These are phyloP conservation scores for Dicranocentrus wangi DNA, from an alignment of 2,888 invertebrate genomes.

Conservation along the genomic window DNA sequence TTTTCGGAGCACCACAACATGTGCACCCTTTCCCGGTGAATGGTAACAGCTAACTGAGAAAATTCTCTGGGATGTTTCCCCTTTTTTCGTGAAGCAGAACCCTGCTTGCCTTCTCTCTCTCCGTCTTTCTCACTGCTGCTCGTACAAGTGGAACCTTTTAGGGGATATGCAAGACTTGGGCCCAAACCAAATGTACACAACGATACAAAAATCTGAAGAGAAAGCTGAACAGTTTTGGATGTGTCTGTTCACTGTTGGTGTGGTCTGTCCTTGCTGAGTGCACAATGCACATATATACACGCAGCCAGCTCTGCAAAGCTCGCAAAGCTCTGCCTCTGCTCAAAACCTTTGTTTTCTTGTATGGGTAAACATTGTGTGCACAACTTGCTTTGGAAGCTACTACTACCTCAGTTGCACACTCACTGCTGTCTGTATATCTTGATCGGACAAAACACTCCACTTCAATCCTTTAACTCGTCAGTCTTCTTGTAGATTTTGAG, in stretches of 20 bases:
- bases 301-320: no score
- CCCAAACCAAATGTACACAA: background rate
- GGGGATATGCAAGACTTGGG: background rate
- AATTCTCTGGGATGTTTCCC: constrained; percentile 20
- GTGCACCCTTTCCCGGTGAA: constrained; percentile 52
- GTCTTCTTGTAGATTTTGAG: background rate
- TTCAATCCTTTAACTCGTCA: background rate
- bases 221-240: no score
- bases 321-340: background rate
- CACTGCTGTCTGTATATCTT: constrained; percentile 8
- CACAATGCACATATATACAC: no score
- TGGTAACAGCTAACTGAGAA: constrained; percentile 34
- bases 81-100: constrained; percentile 18
- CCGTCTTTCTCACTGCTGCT: background rate
- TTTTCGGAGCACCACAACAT: constrained; percentile 9
- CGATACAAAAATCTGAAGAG: background rate
- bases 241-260: background rate
- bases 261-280: constrained; percentile 7
- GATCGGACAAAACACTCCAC: background rate
- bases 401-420: no score
- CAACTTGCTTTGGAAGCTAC: no score
- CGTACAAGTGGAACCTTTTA: background rate
- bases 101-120: no score
- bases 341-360: background rate
- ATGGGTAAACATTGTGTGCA: background rate